These are phyloP conservation scores for Tigriopus japonicus DNA, from an alignment of 1,140 invertebrate genomes.

Conservation along the genomic window DNA sequence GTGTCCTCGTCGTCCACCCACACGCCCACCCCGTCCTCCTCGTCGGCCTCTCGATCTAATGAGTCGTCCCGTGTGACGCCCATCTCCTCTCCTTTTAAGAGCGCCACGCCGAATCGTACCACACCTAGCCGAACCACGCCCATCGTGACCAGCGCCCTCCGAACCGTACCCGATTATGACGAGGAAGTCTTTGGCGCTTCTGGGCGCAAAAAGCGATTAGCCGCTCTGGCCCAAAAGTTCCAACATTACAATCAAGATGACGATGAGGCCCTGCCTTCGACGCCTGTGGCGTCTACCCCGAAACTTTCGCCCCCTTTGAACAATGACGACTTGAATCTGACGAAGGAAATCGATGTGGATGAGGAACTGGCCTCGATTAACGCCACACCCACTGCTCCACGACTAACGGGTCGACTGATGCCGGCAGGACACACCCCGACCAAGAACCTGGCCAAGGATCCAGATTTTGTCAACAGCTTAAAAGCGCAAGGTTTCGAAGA, in stretches of 20 bases:
- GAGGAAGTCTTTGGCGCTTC: too few species aligned
- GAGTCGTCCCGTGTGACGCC: too few species aligned
- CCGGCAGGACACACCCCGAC: too few species aligned
- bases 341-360: neutral
- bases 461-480: conserved; percentile 3
- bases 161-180: too few species aligned
- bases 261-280: neutral
- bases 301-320: neutral
- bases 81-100: too few species aligned
- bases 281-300: neutral
- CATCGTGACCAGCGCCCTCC: too few species aligned
- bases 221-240: neutral
- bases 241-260: neutral
- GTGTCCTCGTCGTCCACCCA: too few species aligned
- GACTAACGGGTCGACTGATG: too few species aligned
- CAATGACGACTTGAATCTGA: neutral
- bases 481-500: conserved; percentile 12
- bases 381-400: neutral
- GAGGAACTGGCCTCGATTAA: neutral
- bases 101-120: too few species aligned
- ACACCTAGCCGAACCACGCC: too few species aligned
- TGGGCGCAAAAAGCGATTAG: neutral
- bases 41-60: too few species aligned
- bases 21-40: too few species aligned
- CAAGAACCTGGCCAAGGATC: neutral